These are phyloP conservation scores for Plemyria rubiginata DNA, from an alignment of 2,888 invertebrate genomes.

Conservation along the genomic window DNA sequence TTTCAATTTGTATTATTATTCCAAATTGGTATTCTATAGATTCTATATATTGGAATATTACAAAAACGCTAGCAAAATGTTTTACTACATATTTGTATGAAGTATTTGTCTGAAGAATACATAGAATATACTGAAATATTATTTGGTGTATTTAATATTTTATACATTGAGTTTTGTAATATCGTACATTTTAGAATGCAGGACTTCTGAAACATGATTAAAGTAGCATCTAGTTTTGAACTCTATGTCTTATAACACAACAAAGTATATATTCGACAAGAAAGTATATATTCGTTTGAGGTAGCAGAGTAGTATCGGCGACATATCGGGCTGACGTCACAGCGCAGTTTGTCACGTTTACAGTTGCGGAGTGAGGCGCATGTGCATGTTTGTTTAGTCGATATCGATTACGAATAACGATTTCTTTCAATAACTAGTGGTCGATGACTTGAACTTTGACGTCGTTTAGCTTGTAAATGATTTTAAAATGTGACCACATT, in stretches of 20 bases:
- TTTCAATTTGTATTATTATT: no score
- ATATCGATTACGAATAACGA: slow-evolving; percentile 48
- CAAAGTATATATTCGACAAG: no score
- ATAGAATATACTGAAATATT: not conserved
- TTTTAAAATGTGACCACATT: no score
- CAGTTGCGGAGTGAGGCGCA: slow-evolving; percentile 70
- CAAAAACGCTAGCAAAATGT: no score
- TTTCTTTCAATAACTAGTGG: slow-evolving; percentile 33
- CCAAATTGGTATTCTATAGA: no score
- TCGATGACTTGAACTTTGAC: slow-evolving; percentile 26
- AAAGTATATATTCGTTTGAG: slow-evolving; percentile 48
- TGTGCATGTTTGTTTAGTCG: slow-evolving; percentile 48
- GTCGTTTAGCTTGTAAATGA: not conserved
- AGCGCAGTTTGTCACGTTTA: slow-evolving; percentile 80
- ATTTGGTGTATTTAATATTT: no score
- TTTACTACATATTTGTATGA: no score
- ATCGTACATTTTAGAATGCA: slow-evolving; percentile 16
- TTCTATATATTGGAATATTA: no score
- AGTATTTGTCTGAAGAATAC: slow-evolving; percentile 5
- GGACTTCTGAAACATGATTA: slow-evolving; percentile 35
- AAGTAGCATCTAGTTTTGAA: slow-evolving; percentile 11
- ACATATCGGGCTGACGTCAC: slow-evolving; percentile 74
- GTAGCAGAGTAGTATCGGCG: slow-evolving; percentile 55
- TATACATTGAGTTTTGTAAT: not conserved
- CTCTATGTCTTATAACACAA: no score